Conservation (phyloP, 1,140 invertebrate genomes). For the Galendromus occidentalis region DNA sequence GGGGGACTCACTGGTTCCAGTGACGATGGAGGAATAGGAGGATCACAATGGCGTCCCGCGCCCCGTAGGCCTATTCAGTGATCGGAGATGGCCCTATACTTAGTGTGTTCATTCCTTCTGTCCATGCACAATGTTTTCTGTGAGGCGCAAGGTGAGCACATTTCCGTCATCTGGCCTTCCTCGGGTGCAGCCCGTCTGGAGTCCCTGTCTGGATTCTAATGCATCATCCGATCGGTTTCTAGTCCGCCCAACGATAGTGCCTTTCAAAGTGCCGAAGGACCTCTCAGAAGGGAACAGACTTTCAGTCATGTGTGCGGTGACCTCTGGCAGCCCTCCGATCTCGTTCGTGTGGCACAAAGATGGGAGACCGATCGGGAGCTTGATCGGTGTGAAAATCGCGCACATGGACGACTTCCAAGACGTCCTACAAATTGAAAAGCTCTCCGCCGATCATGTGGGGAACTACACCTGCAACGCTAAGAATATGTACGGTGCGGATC, state of each 20-base stretch:
- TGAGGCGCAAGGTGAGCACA: too few relatives aligned
- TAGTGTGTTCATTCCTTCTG: too few relatives aligned
- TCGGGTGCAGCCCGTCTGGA: too few relatives aligned
- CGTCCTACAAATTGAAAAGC: neutral
- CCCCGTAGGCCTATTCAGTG: too few relatives aligned
- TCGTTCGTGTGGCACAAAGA: slow-evolving; percentile 39
- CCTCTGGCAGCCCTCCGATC: slow-evolving; percentile 27
- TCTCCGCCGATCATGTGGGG: neutral
- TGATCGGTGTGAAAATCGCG: neutral
- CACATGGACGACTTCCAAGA: slow-evolving; percentile 5
- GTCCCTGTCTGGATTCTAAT: too few relatives aligned
- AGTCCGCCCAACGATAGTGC: neutral
- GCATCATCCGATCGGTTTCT: neutral
- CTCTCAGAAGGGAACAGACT: slow-evolving; percentile 21
- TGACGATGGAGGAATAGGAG: too few relatives aligned
- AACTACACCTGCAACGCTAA: slow-evolving; percentile 19
- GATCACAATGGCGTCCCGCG: too few relatives aligned
- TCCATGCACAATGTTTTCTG: too few relatives aligned
- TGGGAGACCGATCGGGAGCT: slow-evolving; percentile 26
- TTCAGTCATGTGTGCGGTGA: slow-evolving; percentile 27
- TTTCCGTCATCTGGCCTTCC: too few relatives aligned
- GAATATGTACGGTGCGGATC: slow-evolving; percentile 33
- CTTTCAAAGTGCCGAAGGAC: neutral
- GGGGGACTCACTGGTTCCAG: too few relatives aligned
- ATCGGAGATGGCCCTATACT: too few relatives aligned